These are phyloP conservation scores for Pseudoips prasinana DNA, from an alignment of 2,888 invertebrate species.

Conservation along the genomic window DNA sequence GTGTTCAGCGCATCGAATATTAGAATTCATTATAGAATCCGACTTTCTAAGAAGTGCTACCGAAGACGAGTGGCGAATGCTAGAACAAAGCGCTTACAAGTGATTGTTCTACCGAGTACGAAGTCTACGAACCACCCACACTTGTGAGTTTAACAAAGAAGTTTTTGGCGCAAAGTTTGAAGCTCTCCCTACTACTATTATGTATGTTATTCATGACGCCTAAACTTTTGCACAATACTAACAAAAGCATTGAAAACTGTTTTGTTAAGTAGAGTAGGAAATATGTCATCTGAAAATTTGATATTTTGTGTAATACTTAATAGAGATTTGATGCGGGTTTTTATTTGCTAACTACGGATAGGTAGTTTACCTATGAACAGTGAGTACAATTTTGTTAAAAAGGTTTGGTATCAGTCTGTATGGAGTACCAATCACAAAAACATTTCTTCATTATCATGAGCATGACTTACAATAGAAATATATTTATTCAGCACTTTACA, in stretches of 20 bases:
- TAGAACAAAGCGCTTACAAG: slow-evolving; percentile 41
- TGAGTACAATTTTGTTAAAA: too few species aligned
- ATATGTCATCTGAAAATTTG: too few species aligned
- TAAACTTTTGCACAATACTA: slow-evolving; percentile 30
- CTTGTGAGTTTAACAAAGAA: slow-evolving; percentile 37
- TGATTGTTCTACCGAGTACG: slow-evolving; percentile 28
- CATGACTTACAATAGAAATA: too few species aligned
- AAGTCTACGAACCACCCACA: slow-evolving; percentile 7
- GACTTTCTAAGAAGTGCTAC: slow-evolving; percentile 30
- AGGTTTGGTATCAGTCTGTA: too few species aligned
- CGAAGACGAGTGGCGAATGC: slow-evolving; percentile 27
- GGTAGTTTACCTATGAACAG: too few species aligned
- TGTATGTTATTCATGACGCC: slow-evolving; percentile 30
- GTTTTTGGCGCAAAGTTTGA: slow-evolving; percentile 33
- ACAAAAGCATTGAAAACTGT: slow-evolving; percentile 24
- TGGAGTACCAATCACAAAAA: too few species aligned
- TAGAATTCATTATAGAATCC: slow-evolving; percentile 33
- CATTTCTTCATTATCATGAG: too few species aligned
- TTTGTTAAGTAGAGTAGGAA: too few species aligned
- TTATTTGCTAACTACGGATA: too few species aligned
- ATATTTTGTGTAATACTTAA: too few species aligned
- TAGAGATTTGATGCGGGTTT: too few species aligned
- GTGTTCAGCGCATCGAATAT: slow-evolving; percentile 26
- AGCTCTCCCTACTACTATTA: slow-evolving; percentile 16
- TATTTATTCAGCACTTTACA: too few species aligned